phyloP scores from a whole-genome alignment of 2,113 vertebrate species.

The Psittacus erithacus region DNA sequence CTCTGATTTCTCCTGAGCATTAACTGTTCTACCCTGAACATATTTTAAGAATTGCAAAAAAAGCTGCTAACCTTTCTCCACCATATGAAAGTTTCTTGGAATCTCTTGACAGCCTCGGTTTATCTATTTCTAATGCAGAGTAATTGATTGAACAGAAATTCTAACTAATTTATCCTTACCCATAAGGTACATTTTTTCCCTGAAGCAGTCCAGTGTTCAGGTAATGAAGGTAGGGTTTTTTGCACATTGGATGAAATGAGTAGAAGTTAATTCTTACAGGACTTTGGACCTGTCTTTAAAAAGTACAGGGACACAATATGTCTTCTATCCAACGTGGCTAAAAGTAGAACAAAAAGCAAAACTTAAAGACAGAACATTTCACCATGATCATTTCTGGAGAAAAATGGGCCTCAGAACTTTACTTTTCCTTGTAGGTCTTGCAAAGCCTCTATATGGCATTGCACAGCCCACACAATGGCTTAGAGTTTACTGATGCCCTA shows the following conservation, averaged over 20 bases:
- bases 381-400: background rate
- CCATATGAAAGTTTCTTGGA: background rate
- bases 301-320: background rate
- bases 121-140: background rate
- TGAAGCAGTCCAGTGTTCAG: background rate
- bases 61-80: background rate
- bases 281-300: background rate
- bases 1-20: background rate
- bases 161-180: background rate
- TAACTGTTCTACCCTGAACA: background rate
- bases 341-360: background rate
- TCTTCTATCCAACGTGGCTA: background rate
- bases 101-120: background rate
- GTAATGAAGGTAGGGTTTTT: background rate
- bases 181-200: background rate
- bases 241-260: background rate
- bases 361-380: background rate
- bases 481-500: background rate
- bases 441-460: background rate
- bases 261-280: background rate
- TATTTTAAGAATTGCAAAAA: background rate
- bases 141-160: background rate
- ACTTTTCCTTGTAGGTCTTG: background rate
- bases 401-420: background rate
- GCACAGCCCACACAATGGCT: background rate